phyloP scores from a whole-genome alignment of 2,113 vertebrate genomes.

The Ageneiosus marmoratus region DNA sequence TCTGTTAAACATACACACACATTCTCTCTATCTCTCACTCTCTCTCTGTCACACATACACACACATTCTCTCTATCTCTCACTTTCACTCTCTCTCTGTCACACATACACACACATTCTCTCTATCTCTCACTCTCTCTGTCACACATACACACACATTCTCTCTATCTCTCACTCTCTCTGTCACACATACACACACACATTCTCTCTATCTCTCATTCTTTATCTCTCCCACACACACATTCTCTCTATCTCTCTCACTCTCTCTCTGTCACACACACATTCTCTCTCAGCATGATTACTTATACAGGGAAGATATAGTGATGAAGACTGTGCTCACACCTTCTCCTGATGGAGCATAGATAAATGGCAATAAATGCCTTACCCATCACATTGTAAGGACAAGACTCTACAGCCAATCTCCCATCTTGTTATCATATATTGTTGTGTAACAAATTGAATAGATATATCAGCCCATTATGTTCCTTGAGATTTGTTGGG shows the following conservation, averaged over 20 bases:
- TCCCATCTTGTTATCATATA: slow-evolving; percentile 7
- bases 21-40: neutral
- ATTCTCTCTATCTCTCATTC: neutral
- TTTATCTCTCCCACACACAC: neutral
- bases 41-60: neutral
- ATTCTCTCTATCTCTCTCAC: neutral
- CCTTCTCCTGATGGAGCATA: slow-evolving; percentile 41
- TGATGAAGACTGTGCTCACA: slow-evolving; percentile 43
- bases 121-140: neutral
- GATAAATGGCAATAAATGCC: slow-evolving; percentile 35
- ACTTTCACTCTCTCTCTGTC: neutral
- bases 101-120: neutral
- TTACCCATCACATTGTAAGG: slow-evolving; percentile 29
- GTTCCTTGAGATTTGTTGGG: slow-evolving; percentile 10
- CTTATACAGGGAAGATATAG: slow-evolving; percentile 37
- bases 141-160: too few species aligned
- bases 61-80: neutral
- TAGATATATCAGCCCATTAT: slow-evolving; percentile 20
- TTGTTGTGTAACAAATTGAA: slow-evolving; percentile 21
- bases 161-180: neutral
- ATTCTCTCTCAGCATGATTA: slow-evolving; percentile 47
- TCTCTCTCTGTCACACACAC: slow-evolving; percentile 25
- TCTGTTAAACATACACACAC: neutral
- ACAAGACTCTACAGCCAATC: slow-evolving; percentile 14
- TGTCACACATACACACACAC: neutral